Evolutionary conservation across 2,797 vertebrate species (phyloP).

Genomic region (Enteromius radiatus): DNA sequence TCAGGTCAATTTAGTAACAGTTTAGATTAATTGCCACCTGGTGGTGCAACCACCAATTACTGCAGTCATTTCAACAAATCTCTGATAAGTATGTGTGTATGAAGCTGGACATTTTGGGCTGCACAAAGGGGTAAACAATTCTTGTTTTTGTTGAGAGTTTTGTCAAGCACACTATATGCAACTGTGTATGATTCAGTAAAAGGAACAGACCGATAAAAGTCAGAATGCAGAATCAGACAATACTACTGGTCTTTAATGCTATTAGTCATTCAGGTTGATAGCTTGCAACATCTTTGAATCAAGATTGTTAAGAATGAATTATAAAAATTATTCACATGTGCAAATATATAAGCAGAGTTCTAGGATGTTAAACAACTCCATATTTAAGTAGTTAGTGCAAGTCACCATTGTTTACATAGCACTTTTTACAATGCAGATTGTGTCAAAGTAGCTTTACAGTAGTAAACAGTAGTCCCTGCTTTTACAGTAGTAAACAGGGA

Average conservation of each 20-base stretch:
- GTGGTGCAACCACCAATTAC: background rate
- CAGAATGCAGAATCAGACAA: background rate
- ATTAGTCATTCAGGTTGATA: background rate
- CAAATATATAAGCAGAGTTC: background rate
- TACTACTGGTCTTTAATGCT: background rate
- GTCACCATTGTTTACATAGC: background rate
- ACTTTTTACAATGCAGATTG: too few species aligned
- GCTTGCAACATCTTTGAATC: constrained; percentile 5
- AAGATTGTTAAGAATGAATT: background rate
- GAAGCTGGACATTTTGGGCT: background rate
- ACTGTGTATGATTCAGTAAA: background rate
- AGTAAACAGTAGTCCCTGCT: too few species aligned
- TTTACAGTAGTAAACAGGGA: too few species aligned
- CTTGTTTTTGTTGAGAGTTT: background rate
- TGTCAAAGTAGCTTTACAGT: too few species aligned
- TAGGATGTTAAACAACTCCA: background rate
- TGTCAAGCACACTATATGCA: background rate
- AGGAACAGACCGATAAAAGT: background rate
- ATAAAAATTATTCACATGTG: background rate
- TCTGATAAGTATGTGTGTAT: background rate
- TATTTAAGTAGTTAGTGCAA: background rate
- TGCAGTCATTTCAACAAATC: background rate
- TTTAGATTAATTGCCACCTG: background rate
- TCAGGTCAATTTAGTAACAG: background rate
- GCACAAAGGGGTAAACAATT: background rate